Evolutionary conservation across 2,113 vertebrate species (phyloP).

Genomic region (Rafetus swinhoei): DNA sequence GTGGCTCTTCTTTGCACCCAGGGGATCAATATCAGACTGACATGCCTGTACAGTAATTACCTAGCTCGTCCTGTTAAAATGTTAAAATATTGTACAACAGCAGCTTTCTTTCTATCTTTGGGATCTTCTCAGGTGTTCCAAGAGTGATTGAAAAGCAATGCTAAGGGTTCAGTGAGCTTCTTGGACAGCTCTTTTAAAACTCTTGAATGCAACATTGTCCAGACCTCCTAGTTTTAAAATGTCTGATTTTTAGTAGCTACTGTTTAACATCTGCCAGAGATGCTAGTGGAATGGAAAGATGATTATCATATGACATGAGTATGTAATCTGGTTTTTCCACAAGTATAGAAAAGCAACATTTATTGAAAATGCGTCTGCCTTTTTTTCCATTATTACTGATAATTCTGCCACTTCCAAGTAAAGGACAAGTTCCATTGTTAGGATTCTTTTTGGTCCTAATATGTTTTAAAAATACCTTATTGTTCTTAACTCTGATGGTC

Average conservation of each 20-base stretch:
- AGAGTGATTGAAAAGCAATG: neutral
- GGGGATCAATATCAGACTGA: neutral
- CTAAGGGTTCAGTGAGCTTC: neutral
- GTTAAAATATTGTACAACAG: neutral
- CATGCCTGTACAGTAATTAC: neutral
- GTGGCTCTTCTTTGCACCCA: too few species aligned
- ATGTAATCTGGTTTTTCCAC: neutral
- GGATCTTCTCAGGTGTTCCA: rapidly evolving
- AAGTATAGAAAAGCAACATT: neutral
- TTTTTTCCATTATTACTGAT: neutral
- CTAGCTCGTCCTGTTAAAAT: neutral
- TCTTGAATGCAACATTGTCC: neutral
- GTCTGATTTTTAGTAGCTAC: neutral
- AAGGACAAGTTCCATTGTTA: neutral
- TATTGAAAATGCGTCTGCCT: neutral
- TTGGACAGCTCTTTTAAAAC: neutral
- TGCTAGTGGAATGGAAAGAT: neutral
- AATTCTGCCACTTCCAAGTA: neutral
- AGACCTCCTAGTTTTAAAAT: neutral
- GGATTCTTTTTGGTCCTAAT: neutral
- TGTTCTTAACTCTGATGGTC: neutral
- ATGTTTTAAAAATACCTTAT: neutral
- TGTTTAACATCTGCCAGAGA: neutral
- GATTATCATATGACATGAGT: neutral
- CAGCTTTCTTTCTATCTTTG: neutral